phyloP scores from a whole-genome alignment of 2,797 vertebrate species.

The Malurus splendens region DNA sequence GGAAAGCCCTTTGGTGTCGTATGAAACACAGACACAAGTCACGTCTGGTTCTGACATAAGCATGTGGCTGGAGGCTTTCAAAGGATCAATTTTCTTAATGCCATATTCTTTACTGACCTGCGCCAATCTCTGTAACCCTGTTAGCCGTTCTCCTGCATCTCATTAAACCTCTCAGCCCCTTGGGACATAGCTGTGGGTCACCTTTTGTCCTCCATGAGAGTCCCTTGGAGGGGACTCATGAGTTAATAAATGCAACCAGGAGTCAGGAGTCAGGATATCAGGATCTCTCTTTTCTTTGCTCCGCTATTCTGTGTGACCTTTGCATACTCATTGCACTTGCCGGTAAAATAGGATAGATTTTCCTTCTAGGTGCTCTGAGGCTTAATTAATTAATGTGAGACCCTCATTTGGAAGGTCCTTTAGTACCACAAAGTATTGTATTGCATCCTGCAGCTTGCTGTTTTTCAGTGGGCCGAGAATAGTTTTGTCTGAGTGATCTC shows the following conservation, averaged over 20 bases:
- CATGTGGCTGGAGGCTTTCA: background rate
- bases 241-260: conserved; percentile 17
- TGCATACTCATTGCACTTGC: conserved; percentile 30
- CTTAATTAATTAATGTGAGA: conserved; percentile 63
- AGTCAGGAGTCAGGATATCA: conserved; percentile 26
- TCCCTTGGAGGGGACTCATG: background rate
- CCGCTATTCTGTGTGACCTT: conserved; percentile 40
- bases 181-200: background rate
- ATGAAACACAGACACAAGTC: conserved; percentile 49
- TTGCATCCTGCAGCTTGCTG: conserved; percentile 12
- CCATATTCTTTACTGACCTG: conserved; percentile 30
- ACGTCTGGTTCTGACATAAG: conserved; percentile 25
- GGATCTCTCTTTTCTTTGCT: conserved; percentile 33
- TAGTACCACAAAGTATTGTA: conserved; percentile 38
- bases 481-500: background rate
- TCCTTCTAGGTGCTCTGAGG: conserved; percentile 41
- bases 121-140: background rate
- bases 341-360: conserved; percentile 62
- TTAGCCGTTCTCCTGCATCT: background rate
- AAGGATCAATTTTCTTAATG: conserved; percentile 41
- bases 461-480: background rate
- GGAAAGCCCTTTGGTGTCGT: conserved; percentile 64
- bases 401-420: conserved; percentile 57
- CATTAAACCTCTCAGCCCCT: background rate
- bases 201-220: background rate